Evolutionary conservation across 2,888 invertebrate genomes (phyloP).

Genomic region (Periphyllus acericola): DNA sequence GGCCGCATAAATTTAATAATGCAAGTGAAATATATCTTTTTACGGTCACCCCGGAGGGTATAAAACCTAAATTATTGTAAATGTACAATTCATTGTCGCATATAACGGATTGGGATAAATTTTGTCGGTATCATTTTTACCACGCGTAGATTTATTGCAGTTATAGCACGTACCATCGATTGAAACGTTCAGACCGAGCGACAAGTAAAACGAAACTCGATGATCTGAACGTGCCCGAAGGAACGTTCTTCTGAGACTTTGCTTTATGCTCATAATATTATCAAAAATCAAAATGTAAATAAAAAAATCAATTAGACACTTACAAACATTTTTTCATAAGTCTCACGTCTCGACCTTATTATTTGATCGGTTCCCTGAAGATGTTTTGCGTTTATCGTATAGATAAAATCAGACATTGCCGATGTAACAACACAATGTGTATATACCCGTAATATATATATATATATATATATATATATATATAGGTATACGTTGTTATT

Average conservation of each 20-base stretch:
- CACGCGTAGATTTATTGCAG: background rate
- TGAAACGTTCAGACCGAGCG: background rate
- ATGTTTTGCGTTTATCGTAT: no score
- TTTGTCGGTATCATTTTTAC: background rate
- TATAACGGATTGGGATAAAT: background rate
- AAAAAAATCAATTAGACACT: no score
- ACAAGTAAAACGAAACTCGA: background rate
- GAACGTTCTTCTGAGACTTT: no score
- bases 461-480: no score
- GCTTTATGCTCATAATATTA: no score
- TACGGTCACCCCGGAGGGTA: constrained; percentile 9
- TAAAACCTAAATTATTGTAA: constrained; percentile 11
- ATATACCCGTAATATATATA: no score
- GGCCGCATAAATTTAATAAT: background rate
- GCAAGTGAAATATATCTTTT: constrained; percentile 24
- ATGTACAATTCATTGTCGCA: background rate
- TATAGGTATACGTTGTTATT: background rate
- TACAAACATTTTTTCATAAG: no score
- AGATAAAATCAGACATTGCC: no score
- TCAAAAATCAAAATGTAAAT: no score
- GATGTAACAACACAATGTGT: no score
- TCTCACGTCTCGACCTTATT: no score
- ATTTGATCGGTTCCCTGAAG: no score
- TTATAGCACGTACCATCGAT: background rate
- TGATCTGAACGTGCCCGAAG: background rate